Evolutionary conservation across 2,888 invertebrate genomes (phyloP).

Genomic region (Ophioninae sp.): DNA sequence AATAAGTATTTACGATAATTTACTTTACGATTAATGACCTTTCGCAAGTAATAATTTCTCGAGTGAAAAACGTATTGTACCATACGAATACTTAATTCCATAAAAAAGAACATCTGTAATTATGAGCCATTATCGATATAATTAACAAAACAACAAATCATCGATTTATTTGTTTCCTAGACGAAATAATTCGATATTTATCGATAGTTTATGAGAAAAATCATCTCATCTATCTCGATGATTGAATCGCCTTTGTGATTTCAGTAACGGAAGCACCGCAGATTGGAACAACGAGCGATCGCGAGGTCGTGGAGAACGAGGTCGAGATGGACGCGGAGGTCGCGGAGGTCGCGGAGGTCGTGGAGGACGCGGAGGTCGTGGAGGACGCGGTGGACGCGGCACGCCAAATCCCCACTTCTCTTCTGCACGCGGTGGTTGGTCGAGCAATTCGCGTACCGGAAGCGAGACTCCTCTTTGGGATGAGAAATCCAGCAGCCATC

Average conservation of each 20-base stretch:
- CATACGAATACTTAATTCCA: no score
- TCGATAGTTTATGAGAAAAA: no score
- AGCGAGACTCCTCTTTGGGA: constrained; percentile 32
- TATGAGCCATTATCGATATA: no score
- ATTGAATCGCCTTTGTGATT: neutral
- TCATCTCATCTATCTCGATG: neutral
- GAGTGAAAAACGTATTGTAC: no score
- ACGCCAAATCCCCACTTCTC: constrained; percentile 8
- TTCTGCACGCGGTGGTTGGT: neutral
- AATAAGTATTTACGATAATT: no score
- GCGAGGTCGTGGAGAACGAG: constrained; percentile 28
- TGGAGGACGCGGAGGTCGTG: constrained; percentile 9
- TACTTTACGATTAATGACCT: no score
- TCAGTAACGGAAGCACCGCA: neutral
- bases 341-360: constrained; percentile 81
- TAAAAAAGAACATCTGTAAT: no score
- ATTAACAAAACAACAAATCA: no score
- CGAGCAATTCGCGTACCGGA: neutral
- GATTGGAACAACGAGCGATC: neutral
- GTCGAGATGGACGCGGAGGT: constrained; percentile 18
- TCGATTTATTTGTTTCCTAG: no score
- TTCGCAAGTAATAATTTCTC: no score
- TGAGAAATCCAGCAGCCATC: neutral
- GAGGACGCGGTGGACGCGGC: constrained; percentile 21
- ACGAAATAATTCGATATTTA: no score